Base-by-base conservation (phyloP, 2,797 vertebrate genomes). In the Heteromormyrus szaboi region DNA sequence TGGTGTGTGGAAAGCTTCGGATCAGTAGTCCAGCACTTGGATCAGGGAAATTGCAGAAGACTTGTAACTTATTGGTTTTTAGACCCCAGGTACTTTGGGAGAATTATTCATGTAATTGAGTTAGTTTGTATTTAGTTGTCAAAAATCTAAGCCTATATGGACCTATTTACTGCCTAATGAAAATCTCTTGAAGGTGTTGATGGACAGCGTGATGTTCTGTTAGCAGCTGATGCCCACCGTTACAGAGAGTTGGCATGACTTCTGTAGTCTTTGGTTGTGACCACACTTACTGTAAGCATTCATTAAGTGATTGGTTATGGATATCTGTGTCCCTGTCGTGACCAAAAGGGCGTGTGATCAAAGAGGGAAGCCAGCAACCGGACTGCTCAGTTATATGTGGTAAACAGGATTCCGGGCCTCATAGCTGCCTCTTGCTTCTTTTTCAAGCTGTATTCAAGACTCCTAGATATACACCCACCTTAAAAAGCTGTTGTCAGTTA, bases 221-320 rank as follows among this genome's bases (percentile, higher is more conserved):
- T 51, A 54, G 53, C 85, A 86, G 85, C 29, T 86, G 85, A 86
- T 86, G 29, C 29, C 53, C 22, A 17, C 41, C 53, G 81, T 85
- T 48, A 48, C n/a, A 81, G 72, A 79, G 72, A 46, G 76, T 81
- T 81, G 81, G 81, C 81, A 29, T 33, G 25, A 33, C 25, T 44
- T 9, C 14, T 56, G 85, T 86, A 44, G 29, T 44, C 53, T 86
- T 86, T 86, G 51, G 85, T 53, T 59, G 85, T 44, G 53, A 44
- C 51, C 53, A 41, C 51, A 44, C 51, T 41, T 41, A 51, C 85
- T 37, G 85, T 37, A 86, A 37, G 53, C 17, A 37, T 86, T 54
- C 33, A 59, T 54, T 85, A 56, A 56, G 85, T 56, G 85, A 86
- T 86, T 59, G 85, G 53, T 56, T 86, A 37, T 54, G 85, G 50